Base-by-base conservation (phyloP, 2,888 invertebrate species). In the Polydrusus pterygomalis region DNA sequence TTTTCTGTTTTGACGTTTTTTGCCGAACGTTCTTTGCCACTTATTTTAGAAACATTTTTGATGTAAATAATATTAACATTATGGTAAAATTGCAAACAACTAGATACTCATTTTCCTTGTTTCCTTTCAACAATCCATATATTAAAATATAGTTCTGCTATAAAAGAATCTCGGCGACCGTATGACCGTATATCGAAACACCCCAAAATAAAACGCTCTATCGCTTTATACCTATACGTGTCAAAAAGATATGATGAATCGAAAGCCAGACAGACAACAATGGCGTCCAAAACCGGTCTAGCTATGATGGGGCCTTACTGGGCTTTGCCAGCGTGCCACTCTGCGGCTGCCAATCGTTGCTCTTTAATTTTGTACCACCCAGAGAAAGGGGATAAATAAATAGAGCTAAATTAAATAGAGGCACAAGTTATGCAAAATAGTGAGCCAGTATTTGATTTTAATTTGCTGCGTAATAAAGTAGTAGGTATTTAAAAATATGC, bases 281-380 rank as follows among this genome's bases (percentile, higher is more conserved):
- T 75, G 75, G 75, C 75, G 75, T 70, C 75, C 70, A 70, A 75
- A 70, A 75, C 74, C 74, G 60, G 74, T 62, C 67, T 15, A 47
- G 73, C 47, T 64, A 63, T 40, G 38, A 64, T 56, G 65, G 40
- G 71, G 71, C 49, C 60, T 60, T 67, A 67, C 67, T 49, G 25
- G 51, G 49, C 67, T 49, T 60, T 60, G 73, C 60, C 73, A 72
- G 73, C 60, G 56, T 58, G 58, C 38, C 67, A 73, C 73, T 49
- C 56, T 56, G 58, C 60, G 67, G 56, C 67, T 40, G 47, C 73
- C 73, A 73, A 72, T 73, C 67, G 25, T 67, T 58, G 56, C 20
- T 70, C 40, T 72, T 72, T 72, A 64, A 72, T 72, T 72, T 56
- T 56, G 34, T 34, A n/a, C 56, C 34, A 56, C 15, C 30, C 34